Evolutionary conservation across 1,140 invertebrate genomes (phyloP).

Genomic region (Dendroctonus valens): DNA sequence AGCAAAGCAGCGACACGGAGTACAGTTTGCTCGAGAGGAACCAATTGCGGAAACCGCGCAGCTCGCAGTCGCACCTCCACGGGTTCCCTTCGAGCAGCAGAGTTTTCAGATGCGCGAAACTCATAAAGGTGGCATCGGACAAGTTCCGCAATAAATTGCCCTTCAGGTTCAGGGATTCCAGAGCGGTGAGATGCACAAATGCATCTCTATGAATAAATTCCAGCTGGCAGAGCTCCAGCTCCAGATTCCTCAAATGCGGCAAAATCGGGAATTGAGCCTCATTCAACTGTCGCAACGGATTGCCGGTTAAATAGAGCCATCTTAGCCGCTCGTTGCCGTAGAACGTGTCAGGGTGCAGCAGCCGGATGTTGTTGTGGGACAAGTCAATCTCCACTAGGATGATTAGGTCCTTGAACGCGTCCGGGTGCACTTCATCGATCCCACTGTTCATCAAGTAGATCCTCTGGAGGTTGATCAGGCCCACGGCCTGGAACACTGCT

Average conservation of each 20-base stretch:
- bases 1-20: conserved; percentile 64
- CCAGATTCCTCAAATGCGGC: conserved; percentile 67
- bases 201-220: conserved; percentile 68
- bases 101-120: conserved; percentile 70
- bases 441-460: conserved; percentile 74
- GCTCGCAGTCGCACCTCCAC: conserved; percentile 84
- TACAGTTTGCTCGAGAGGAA: conserved; percentile 69
- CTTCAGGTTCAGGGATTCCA: conserved; percentile 71
- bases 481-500: conserved; percentile 76
- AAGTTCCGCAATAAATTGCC: conserved; percentile 67
- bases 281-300: conserved; percentile 64
- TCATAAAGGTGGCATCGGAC: conserved; percentile 63
- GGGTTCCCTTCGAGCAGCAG: conserved; percentile 80
- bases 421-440: conserved; percentile 71
- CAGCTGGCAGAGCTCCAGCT: conserved; percentile 75
- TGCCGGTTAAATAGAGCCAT: conserved; percentile 67
- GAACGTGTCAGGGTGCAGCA: conserved; percentile 70
- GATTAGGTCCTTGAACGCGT: conserved; percentile 81
- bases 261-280: conserved; percentile 70
- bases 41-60: conserved; percentile 80
- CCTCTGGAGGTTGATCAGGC: conserved; percentile 79
- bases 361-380: conserved; percentile 68
- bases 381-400: conserved; percentile 86
- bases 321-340: conserved; percentile 70
- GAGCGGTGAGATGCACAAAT: conserved; percentile 62